These are phyloP conservation scores for Montipora sp. DNA, from an alignment of 64 coral and sea anemone genomes.

Conservation along the genomic window DNA sequence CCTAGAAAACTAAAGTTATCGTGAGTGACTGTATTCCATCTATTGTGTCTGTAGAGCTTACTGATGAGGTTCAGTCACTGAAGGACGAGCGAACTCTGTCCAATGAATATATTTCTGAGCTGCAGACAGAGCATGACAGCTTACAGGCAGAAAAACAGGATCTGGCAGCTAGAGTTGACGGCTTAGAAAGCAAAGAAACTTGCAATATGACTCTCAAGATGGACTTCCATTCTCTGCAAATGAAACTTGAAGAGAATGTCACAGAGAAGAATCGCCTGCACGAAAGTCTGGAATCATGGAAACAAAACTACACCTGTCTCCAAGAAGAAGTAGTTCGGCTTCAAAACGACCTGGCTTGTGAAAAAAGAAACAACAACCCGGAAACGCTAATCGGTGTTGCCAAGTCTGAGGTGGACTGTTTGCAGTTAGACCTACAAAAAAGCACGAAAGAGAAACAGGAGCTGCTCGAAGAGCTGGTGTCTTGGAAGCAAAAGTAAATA, in stretches of 20 bases:
- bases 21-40: background rate
- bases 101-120: conserved; percentile 21
- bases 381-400: background rate
- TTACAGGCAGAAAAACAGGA: conserved; percentile 23
- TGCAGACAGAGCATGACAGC: conserved; percentile 33
- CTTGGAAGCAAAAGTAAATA: conserved; percentile 33
- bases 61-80: background rate
- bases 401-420: background rate
- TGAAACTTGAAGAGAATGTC: background rate
- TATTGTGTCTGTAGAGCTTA: background rate
- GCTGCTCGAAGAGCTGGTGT: background rate
- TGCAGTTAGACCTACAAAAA: background rate
- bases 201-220: background rate
- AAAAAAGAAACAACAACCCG: background rate
- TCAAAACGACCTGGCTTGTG: conserved; percentile 16
- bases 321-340: conserved; percentile 26
- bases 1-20: no score
- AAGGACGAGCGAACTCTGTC: conserved; percentile 32
- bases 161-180: conserved; percentile 7
- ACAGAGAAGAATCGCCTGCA: background rate
- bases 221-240: background rate
- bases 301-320: conserved; percentile 8
- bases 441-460: background rate
- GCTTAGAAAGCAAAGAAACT: background rate
- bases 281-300: background rate